phyloP scores from a whole-genome alignment of 1,140 invertebrate genomes.

The Caenorhabditis elegans region DNA sequence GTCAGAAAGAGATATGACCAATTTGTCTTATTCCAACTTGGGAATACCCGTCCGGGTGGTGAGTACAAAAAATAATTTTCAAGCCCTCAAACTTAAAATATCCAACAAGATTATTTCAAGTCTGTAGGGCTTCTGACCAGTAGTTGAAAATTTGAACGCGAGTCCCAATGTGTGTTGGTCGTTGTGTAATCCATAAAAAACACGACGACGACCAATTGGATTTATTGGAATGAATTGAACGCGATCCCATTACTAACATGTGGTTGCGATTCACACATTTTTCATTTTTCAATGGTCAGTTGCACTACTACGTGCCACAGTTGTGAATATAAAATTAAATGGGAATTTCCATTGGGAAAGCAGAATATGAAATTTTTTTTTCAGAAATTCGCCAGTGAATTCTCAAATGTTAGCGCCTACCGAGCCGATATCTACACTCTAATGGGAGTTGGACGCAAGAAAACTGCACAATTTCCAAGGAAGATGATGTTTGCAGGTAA shows the following conservation, averaged over 20 bases:
- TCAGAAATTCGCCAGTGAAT: background rate
- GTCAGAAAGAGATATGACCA: background rate
- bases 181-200: slow-evolving; percentile 31
- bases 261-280: slow-evolving; percentile 16
- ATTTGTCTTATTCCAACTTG: no score
- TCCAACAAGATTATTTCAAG: no score
- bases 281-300: background rate
- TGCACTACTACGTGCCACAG: no score
- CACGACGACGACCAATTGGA: background rate
- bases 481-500: slow-evolving; percentile 1
- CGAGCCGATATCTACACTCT: slow-evolving; percentile 4
- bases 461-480: background rate
- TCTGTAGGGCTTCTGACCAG: no score
- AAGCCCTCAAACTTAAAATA: no score
- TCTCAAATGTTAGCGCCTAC: background rate
- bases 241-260: background rate
- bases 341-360: no score
- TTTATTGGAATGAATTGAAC: background rate
- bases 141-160: background rate
- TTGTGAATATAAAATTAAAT: no score
- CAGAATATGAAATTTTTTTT: no score
- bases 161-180: background rate
- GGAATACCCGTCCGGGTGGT: background rate
- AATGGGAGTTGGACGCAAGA: background rate
- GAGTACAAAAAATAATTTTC: background rate